Conservation (phyloP, 1,140 invertebrate species). For the Hyposmocoma kahamanoa region DNA sequence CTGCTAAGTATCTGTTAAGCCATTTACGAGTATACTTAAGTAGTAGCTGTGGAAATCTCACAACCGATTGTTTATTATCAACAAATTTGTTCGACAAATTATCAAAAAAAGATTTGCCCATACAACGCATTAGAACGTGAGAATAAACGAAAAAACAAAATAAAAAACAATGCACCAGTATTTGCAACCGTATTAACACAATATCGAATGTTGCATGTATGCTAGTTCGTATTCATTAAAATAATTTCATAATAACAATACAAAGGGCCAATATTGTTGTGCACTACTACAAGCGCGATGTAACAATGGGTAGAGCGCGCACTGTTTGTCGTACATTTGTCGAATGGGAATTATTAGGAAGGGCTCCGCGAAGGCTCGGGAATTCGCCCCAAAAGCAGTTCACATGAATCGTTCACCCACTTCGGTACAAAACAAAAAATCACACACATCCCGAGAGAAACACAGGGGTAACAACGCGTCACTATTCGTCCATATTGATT, state of each 20-base stretch:
- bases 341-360: slow-evolving; percentile 71
- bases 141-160: too few relatives aligned
- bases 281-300: slow-evolving; percentile 48
- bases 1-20: slow-evolving; percentile 61
- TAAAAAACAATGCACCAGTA: neutral
- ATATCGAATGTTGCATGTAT: slow-evolving; percentile 12
- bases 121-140: too few relatives aligned
- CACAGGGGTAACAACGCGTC: slow-evolving; percentile 72
- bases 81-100: neutral
- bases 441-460: slow-evolving; percentile 71
- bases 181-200: neutral
- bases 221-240: slow-evolving; percentile 29
- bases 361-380: slow-evolving; percentile 68
- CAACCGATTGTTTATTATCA: slow-evolving; percentile 8
- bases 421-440: slow-evolving; percentile 68
- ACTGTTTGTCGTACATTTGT: slow-evolving; percentile 71
- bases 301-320: slow-evolving; percentile 65
- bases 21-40: slow-evolving; percentile 51
- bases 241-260: slow-evolving; percentile 35
- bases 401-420: slow-evolving; percentile 70
- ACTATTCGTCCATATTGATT: slow-evolving; percentile 69
- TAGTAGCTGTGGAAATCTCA: slow-evolving; percentile 21
- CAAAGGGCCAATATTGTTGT: slow-evolving; percentile 45
- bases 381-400: slow-evolving; percentile 73
- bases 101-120: too few relatives aligned